Base-by-base conservation (phyloP, 2,888 invertebrate species). In the Trissonchulus sp. region DNA sequence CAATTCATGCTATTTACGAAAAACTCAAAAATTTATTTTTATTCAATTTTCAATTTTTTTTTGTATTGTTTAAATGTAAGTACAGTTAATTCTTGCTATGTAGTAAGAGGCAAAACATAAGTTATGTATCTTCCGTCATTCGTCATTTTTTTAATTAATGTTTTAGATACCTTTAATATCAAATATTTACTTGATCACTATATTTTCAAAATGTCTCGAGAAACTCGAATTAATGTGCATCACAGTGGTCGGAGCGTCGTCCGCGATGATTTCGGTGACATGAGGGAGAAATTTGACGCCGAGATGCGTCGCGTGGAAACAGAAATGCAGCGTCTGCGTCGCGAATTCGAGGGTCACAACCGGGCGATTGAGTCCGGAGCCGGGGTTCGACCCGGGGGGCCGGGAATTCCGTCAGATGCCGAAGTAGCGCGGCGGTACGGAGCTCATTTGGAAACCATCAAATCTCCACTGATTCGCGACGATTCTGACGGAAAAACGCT, bases 241-340 rank as follows among this genome's bases (percentile, higher is more conserved):
- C 8, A 48, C 23, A 48, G 8, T 48, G 48, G 48, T 48, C 48
- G 48, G 23, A 48, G 48, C 48, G 48, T 48, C 23, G 15, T 65
- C 8, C 8, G 18, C 8, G 68, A 65, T 65, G 68, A 65, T 18
- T 65, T 65, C n/a, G 68, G 68, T 28, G 33, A 65, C 28, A 65
- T 65, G 68, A 8, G 68, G 8, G 33, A 34, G 18, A 30, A 34
- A 65, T 95, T 95, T 87, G 95, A 96, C 87, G 91, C 92, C 79
- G 96, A 97, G 89, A 96, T 97, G 96, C 90, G 92, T 84, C 93
- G 94, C 88, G 96, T 97, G 93, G 96, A 97, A 88, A 95, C 95
- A 84, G 96, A 96, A 88, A 96, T 96, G 96, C 79, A 78, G 72
- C 81, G 84, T 48, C 80, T 84, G 74, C 80, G 84, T 37, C 79